A percentile compares a stretch with the other conserved stretches of the same genome.
These are phyloP conservation scores for Rugalucina vietnamica DNA, from an alignment of 2,888 invertebrate genomes.

Conservation along the genomic window DNA sequence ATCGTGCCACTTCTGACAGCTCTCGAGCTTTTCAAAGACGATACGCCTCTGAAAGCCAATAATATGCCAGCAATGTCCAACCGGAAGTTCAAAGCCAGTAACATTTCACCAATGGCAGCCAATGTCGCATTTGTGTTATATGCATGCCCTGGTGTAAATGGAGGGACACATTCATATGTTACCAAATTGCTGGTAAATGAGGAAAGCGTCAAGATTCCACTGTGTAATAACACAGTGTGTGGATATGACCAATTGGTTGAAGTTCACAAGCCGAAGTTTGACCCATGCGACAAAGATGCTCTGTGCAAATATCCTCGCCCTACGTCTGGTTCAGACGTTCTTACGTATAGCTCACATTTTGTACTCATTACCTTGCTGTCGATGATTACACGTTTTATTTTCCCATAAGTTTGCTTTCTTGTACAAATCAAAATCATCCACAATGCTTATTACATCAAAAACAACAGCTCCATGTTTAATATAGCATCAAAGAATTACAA, in stretches of 20 bases:
- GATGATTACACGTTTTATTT: too few relatives aligned
- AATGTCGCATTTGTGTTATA: constrained; percentile 8
- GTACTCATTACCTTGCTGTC: too few relatives aligned
- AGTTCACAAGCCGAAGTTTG: background rate
- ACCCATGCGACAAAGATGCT: background rate
- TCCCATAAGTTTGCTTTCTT: too few relatives aligned
- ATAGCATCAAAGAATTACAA: too few relatives aligned
- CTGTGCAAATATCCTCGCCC: background rate
- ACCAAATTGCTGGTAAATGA: constrained; percentile 1
- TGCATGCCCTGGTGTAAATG: background rate
- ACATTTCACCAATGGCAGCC: background rate
- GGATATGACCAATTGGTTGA: background rate
- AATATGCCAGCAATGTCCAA: background rate
- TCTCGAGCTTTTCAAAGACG: constrained; percentile 10
- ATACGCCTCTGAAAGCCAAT: background rate
- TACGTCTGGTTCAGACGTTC: background rate
- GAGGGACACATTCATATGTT: background rate
- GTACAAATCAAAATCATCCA: too few relatives aligned
- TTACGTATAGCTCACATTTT: too few relatives aligned
- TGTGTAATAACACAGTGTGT: background rate
- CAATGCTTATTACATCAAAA: too few relatives aligned
- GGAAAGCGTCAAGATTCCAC: background rate
- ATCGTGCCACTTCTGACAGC: background rate
- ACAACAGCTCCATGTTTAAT: too few relatives aligned
- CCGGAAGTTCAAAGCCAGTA: constrained; percentile 3